These are phyloP conservation scores for Limenitis camilla DNA, from an alignment of 2,888 invertebrate species.

Conservation along the genomic window DNA sequence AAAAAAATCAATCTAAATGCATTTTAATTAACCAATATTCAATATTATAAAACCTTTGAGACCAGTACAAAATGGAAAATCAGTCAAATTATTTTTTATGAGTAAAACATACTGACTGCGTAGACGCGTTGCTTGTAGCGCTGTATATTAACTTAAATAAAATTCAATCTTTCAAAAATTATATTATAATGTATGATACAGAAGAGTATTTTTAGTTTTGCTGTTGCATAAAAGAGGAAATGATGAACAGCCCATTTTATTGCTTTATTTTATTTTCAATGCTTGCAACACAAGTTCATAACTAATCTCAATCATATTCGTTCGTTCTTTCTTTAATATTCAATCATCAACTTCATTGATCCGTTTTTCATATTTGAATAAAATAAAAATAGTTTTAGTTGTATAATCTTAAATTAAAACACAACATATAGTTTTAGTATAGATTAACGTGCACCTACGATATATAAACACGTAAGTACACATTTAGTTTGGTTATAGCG, in stretches of 20 bases:
- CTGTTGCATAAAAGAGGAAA: not conserved
- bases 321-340: constrained; percentile 31
- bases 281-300: constrained; percentile 17
- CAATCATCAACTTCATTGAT: constrained; percentile 48
- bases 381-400: constrained; percentile 41
- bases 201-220: not conserved
- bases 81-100: too few species aligned
- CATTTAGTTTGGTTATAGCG: constrained; percentile 21
- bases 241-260: not conserved
- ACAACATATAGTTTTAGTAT: constrained; percentile 16
- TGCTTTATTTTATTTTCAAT: not conserved
- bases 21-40: too few species aligned
- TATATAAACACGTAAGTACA: constrained; percentile 49
- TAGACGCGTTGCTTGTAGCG: too few species aligned
- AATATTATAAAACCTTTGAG: too few species aligned
- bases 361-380: constrained; percentile 45
- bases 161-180: too few species aligned
- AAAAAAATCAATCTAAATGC: too few species aligned
- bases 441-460: constrained; percentile 12
- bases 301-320: constrained; percentile 36
- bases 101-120: too few species aligned
- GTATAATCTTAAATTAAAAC: constrained; percentile 37
- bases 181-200: too few species aligned
- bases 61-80: too few species aligned
- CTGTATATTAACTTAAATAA: too few species aligned